Conservation (phyloP, 2,113 vertebrate genomes). For the Pardalotus punctatus region DNA sequence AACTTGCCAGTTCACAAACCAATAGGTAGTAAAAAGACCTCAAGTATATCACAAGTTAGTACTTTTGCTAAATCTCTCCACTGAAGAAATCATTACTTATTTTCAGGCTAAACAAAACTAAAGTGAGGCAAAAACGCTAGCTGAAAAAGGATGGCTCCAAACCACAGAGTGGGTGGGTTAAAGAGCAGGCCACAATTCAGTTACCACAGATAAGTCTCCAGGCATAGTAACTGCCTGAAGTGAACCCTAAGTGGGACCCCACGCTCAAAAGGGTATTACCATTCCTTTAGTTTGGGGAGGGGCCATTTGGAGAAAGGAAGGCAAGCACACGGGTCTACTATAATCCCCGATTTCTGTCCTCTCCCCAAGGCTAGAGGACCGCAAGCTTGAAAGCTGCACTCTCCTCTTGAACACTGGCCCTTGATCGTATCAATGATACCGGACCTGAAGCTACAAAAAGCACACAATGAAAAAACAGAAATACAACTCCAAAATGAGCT, state of each 20-base stretch:
- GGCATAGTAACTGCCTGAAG: neutral
- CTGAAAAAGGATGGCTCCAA: neutral
- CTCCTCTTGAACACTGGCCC: neutral
- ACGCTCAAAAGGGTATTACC: rapidly evolving
- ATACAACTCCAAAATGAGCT: neutral
- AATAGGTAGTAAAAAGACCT: neutral
- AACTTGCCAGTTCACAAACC: neutral
- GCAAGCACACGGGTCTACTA: neutral
- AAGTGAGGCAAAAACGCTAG: neutral
- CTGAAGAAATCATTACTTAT: neutral
- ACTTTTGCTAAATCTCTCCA: neutral
- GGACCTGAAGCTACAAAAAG: slow-evolving; percentile 4
- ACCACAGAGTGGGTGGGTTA: neutral
- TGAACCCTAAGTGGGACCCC: neutral
- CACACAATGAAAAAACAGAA: neutral
- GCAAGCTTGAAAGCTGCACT: neutral
- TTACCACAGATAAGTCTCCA: neutral
- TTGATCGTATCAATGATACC: neutral
- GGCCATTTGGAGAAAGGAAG: neutral
- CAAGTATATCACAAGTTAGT: neutral
- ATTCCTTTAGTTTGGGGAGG: neutral
- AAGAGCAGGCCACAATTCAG: neutral
- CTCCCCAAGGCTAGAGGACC: neutral
- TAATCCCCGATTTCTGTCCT: neutral
- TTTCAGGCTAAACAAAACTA: neutral